Evolutionary conservation across 2,113 vertebrate genomes (phyloP), one percentile per base, ranked within the genome.

Genomic region (Brachypteracias leptosomus): DNA sequence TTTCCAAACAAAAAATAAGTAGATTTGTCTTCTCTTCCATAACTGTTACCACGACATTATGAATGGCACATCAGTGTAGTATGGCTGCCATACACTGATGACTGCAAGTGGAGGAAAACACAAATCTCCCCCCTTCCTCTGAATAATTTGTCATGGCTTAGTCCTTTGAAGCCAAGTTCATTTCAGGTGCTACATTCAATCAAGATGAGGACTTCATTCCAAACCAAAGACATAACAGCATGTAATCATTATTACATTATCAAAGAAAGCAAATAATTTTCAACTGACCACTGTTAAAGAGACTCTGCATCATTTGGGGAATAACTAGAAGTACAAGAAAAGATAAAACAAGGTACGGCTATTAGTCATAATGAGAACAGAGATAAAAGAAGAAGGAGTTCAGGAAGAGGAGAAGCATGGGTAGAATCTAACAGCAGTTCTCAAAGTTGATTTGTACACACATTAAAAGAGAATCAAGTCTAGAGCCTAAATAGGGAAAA

Each of bases 1-100:
- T 92, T 96, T 97, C 79, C 83, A 96, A 85, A 95, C 86, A 92
- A 97, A 75, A 97, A 97, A 79, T 91, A 88, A 84, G 93, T 96
- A 91, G 75, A 83, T 92, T 97, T 96, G 71, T 97, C 94, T 97
- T 96, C 97, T 96, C 84, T 97, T 96, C 91, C 59, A 38, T 63
- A 95, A 83, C 22, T 93, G 40, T 36, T 92, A 87, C 86, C 91
- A 94, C 66, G 70, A 89, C 88, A 66, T 93, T 94, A 82, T 78
- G 88, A 97, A 92, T 85, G 63, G 28, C 86, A 93, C 89, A 81
- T 47, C 88, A 96, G 74, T 52, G 76, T 42, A 88, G 80, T 22
- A 67, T 86, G 61, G 59, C 75, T 28, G 4, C 59, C 94, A 83
- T 57, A 67, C 57, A 65, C 21, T 66, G 73, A 46, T 46, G 57